Percentiles rank a stretch among this genome's conserved stretches.
Conservation (phyloP, 2,797 vertebrate species). For the Gallinago nigripennis region DNA sequence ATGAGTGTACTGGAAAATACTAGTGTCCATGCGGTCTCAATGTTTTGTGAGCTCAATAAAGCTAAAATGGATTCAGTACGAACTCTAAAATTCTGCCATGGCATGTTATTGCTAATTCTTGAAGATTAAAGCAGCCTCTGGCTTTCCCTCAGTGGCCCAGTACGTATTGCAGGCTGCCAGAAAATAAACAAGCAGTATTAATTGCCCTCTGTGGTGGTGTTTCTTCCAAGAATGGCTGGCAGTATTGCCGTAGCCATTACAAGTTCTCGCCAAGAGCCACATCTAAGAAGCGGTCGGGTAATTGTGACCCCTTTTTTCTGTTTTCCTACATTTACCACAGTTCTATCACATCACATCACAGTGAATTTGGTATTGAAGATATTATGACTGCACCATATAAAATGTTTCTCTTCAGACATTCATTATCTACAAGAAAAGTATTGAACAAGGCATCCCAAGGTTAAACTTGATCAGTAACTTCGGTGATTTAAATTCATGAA, state of each 20-base stretch:
- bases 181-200: slow-evolving; percentile 29
- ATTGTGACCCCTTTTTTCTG: background rate
- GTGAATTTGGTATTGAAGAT: background rate
- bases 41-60: background rate
- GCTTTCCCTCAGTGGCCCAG: background rate
- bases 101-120: slow-evolving; percentile 29
- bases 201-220: slow-evolving; percentile 29
- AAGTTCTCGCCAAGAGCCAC: background rate
- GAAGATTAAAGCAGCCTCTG: slow-evolving; percentile 2
- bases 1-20: background rate
- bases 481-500: background rate
- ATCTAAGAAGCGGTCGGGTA: background rate
- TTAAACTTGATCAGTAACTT: background rate
- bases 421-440: background rate
- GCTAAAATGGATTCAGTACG: background rate
- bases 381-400: background rate
- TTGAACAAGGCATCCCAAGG: background rate
- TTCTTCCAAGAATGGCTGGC: slow-evolving; percentile 46
- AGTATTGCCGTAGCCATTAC: background rate
- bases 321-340: background rate
- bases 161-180: background rate
- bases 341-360: background rate
- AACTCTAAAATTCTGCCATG: background rate
- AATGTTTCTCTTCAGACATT: background rate
- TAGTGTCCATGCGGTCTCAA: background rate